Evolutionary conservation across 2,888 invertebrate genomes (phyloP).

Genomic region (Patella depressa): DNA sequence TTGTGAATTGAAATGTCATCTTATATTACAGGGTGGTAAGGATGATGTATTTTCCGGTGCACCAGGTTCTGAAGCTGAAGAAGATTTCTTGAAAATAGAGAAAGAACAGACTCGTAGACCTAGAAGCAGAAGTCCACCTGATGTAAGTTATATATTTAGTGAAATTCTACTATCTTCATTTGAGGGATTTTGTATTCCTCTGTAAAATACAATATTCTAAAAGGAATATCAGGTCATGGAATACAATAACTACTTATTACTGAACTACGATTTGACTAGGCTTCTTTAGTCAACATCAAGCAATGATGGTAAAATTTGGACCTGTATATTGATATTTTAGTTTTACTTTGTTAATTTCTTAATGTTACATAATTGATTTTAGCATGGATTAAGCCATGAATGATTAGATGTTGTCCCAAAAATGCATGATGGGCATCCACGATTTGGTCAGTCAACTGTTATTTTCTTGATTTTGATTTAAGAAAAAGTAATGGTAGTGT

Average conservation of each 20-base stretch:
- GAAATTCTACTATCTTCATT: too few relatives aligned
- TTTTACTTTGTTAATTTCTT: too few relatives aligned
- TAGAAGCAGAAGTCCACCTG: constrained; percentile 51
- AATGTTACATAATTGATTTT: background rate
- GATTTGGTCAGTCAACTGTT: background rate
- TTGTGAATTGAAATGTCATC: too few relatives aligned
- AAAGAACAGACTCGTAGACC: constrained; percentile 43
- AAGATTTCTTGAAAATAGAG: constrained; percentile 53
- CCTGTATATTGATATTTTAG: too few relatives aligned
- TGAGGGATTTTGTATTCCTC: background rate
- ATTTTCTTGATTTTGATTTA: background rate
- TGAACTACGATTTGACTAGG: too few relatives aligned
- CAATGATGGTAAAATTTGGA: too few relatives aligned
- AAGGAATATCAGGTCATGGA: too few relatives aligned
- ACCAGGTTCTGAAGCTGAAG: constrained; percentile 42
- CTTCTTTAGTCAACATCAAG: too few relatives aligned
- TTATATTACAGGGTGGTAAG: background rate
- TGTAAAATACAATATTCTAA: background rate
- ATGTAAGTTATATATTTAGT: constrained; percentile 38
- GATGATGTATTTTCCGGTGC: constrained; percentile 6
- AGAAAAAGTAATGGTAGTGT: background rate
- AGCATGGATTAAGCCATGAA: too few relatives aligned
- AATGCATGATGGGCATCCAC: background rate
- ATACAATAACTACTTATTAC: too few relatives aligned
- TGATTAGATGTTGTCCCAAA: background rate